These are phyloP conservation scores for Rhagologus leucostigma DNA, from an alignment of 2,113 vertebrate species.

Conservation along the genomic window DNA sequence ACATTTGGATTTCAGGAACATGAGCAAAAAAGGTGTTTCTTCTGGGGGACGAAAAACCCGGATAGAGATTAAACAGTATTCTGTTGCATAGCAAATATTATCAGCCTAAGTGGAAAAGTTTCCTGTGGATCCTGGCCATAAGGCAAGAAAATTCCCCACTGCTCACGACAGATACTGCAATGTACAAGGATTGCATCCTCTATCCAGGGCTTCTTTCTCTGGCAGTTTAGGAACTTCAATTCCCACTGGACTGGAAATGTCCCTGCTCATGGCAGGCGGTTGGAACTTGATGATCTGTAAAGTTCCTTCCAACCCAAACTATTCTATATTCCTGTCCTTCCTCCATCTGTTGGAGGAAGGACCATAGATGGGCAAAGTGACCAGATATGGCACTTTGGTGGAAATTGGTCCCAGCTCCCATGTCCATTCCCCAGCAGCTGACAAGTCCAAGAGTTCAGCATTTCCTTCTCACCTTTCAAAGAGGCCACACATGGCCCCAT, in stretches of 20 bases:
- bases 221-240: neutral
- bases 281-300: neutral
- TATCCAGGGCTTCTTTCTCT: neutral
- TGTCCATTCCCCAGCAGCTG: fast-evolving
- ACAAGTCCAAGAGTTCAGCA: neutral
- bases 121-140: neutral
- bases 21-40: neutral
- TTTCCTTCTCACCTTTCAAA: neutral
- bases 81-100: neutral
- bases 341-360: neutral
- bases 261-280: neutral
- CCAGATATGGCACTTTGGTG: fast-evolving
- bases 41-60: neutral
- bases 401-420: fast-evolving
- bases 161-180: neutral
- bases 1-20: neutral
- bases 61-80: neutral
- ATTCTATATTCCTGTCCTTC: neutral
- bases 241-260: neutral
- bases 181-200: neutral
- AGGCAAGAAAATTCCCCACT: neutral
- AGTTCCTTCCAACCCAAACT: neutral
- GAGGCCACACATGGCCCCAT: fast-evolving
- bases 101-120: neutral
- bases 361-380: fast-evolving